phyloP scores from a whole-genome alignment of 2,888 invertebrate species.

The Euzetes globulus region DNA sequence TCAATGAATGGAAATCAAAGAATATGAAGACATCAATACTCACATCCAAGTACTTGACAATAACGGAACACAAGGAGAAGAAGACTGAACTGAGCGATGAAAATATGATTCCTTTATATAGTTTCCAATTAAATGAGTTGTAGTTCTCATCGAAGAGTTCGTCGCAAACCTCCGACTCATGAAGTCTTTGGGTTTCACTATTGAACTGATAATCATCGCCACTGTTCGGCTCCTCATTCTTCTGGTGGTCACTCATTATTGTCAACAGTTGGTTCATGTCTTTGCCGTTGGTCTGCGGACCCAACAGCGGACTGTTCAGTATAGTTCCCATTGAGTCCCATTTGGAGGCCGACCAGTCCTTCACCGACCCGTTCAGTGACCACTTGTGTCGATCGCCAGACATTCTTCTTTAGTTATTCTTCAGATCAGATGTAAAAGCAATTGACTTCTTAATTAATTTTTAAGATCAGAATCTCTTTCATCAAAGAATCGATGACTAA shows the following conservation, averaged over 20 bases:
- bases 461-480: no score
- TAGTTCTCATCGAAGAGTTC: constrained; percentile 6
- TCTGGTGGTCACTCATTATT: not conserved
- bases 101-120: constrained; percentile 40
- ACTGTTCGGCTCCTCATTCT: not conserved
- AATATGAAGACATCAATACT: no score
- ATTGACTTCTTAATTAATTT: no score
- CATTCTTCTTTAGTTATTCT: not conserved
- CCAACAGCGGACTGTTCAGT: not conserved
- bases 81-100: constrained; percentile 66
- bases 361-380: not conserved
- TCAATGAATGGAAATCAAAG: not conserved
- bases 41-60: constrained; percentile 66
- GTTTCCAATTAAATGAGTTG: constrained; percentile 2
- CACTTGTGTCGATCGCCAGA: not conserved
- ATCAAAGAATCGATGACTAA: no score
- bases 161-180: constrained; percentile 12
- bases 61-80: constrained; percentile 80
- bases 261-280: not conserved
- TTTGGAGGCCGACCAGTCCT: not conserved
- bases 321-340: constrained; percentile 22
- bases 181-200: not conserved
- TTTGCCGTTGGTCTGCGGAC: not conserved
- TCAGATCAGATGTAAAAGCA: no score
- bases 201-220: not conserved